Base-by-base conservation (phyloP, 2,888 invertebrate species). In the Drosophila macrospina region DNA sequence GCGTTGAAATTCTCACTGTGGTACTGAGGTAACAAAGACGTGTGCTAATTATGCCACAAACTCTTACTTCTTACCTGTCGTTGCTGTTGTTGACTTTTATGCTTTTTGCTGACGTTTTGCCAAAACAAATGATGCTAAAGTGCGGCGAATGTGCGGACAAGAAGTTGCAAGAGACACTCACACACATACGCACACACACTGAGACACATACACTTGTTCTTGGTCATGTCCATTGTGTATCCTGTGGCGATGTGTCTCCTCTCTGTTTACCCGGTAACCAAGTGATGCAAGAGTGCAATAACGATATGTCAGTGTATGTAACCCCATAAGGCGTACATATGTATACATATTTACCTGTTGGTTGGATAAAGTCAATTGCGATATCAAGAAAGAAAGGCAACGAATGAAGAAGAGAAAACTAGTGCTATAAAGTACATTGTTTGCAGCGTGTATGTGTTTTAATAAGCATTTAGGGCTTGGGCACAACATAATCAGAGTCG, bases 11-110 rank as follows among this genome's bases (percentile, higher is more conserved):
- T 28, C 26, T 4, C n/a, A 1, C 1, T n/a, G 44, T 28, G 32
- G 24, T 37, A 16, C 30, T 50, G 30, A 54, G 61, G 65, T 66
- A 55, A 48, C 62, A 55, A 62, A 66, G 59, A 41, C 48, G 32
- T 62, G 79, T 52, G 75, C 84, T 88, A 88, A 88, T 85, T 87
- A 88, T 80, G 66, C 61, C 71, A 50, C 71, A 71, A 72, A 54
- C 41, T 59, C 37, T 16, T 13, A 20, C 45, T 13, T n/a, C 10
- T 16, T 34, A 30, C 26, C 16, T 39, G 39, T 28, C 39, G 30
- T 8, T 45, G 26, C 39, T 64, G 37, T 68, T 65, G 64, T 60
- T 63, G 57, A 68, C 68, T 70, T 86, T 70, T 70, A 52, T 63
- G 55, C 68, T 64, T 73, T 83, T 66, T 68, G 47, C 10, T 45